Conservation (phyloP, 2,797 vertebrate genomes). For the Microtus californicus region DNA sequence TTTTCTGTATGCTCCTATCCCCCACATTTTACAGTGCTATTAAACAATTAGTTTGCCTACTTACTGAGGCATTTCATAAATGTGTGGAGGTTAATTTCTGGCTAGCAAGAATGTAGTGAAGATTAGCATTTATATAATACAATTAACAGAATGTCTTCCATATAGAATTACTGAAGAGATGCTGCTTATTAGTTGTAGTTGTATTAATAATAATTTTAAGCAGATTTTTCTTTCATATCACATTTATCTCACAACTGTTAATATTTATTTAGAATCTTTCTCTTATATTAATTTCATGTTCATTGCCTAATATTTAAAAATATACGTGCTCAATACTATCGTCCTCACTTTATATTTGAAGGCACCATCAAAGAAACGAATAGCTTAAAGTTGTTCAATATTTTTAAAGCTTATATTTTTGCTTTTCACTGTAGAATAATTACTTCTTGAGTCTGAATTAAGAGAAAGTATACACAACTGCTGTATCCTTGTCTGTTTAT, state of each 20-base stretch:
- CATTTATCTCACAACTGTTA: constrained; percentile 28
- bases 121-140: background rate
- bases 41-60: constrained; percentile 23
- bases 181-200: constrained; percentile 30
- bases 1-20: constrained; percentile 37
- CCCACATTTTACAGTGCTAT: background rate
- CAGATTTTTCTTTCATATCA: background rate
- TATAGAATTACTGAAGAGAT: background rate
- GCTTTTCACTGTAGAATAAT: constrained; percentile 1
- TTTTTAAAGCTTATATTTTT: constrained; percentile 50
- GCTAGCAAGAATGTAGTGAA: constrained; percentile 10
- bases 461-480: constrained; percentile 3
- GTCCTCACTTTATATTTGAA: constrained; percentile 48
- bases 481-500: constrained; percentile 39
- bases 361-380: constrained; percentile 31
- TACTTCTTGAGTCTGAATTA: constrained; percentile 38
- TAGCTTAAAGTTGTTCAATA: constrained; percentile 5
- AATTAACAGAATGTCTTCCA: background rate
- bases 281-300: constrained; percentile 44
- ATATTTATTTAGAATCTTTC: constrained; percentile 31
- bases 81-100: background rate
- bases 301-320: constrained; percentile 61
- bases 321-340: background rate
- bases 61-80: constrained; percentile 14
- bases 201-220: constrained; percentile 54